Base-by-base conservation (phyloP, 2,888 invertebrate genomes). In the Phyto melanocephala region DNA sequence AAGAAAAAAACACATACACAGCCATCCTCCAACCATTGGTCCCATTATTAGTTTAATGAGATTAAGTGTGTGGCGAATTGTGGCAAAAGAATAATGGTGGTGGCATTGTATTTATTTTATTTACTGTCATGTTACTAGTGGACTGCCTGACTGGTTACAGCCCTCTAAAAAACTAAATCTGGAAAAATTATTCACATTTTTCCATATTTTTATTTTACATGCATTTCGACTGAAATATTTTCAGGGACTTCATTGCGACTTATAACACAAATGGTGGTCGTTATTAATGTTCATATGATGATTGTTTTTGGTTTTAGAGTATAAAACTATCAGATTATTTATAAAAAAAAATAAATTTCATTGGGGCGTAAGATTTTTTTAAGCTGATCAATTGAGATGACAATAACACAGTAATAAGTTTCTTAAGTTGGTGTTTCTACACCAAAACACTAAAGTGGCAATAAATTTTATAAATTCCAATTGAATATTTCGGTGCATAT, bases 51-150 rank as follows among this genome's bases (percentile, higher is more conserved):
- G 62, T 86, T 84, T 87, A 87, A 86, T 87, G 86, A 85, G 87
- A 87, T 87, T 87, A 87, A 86, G 84, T 70, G 75, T 85, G 86
- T 85, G 85, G 81, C 84, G 84, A 85, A 85, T 85, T 86, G 86
- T 86, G 85, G 77, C 79, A 68, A 75, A 72, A 74, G 72, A 84
- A 81, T 80, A 68, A 78, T 78, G 81, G 70, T 78, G 81, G 70
- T 80, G 75, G 70, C 56, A 83, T 56, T 72, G 71, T 77, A 40
- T 71, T 72, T 67, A 42, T 67, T 77, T 63, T 68, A 45, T 76
- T 62, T 74, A 54, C 47, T 67, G 72, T 72, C 81, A 67, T 71
- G 70, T 60, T 74, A 45, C 70, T 60, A 52, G 22, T 45, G 63
- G 62, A 50, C 60, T 28, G 50, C 17, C 17, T 47, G 22, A 35